A percentile compares a stretch with the other conserved stretches of the same genome.
phyloP scores from a whole-genome alignment of 1,140 invertebrate genomes.

The Drosophila micromelanica region DNA sequence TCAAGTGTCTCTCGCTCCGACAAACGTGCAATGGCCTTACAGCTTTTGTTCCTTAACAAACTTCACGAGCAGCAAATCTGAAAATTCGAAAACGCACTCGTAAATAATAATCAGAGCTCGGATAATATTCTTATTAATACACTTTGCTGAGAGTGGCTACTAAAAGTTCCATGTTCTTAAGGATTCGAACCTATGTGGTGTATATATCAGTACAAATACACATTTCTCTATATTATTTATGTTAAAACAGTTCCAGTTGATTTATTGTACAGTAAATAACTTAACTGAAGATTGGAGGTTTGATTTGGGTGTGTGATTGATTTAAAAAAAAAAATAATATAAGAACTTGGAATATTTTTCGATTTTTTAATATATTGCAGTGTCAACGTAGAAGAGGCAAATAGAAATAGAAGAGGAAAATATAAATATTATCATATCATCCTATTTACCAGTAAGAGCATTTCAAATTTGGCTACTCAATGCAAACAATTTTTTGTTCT shows the following conservation, averaged over 20 bases:
- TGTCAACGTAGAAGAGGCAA: no score
- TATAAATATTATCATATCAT: no score
- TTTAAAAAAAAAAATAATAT: no score
- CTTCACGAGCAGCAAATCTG: slow-evolving; percentile 41
- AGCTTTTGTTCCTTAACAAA: slow-evolving; percentile 53
- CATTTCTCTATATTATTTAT: no score
- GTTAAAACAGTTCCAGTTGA: no score
- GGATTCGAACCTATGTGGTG: neutral
- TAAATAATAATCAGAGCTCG: slow-evolving; percentile 72
- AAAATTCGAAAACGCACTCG: slow-evolving; percentile 63
- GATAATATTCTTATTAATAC: neutral
- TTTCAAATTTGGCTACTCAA: slow-evolving; percentile 1
- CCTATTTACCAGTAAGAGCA: neutral
- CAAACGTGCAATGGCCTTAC: slow-evolving; percentile 55
- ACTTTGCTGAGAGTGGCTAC: neutral
- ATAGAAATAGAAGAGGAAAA: no score
- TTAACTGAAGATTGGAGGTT: no score
- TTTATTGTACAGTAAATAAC: no score
- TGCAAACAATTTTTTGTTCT: neutral
- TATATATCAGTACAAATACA: no score
- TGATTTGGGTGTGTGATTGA: no score
- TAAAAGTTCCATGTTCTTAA: neutral
- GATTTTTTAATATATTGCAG: no score
- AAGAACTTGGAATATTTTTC: no score
- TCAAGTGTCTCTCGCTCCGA: slow-evolving; percentile 21